These are phyloP conservation scores for Uloborus plumipes DNA, from an alignment of 2,888 invertebrate genomes.

Conservation along the genomic window DNA sequence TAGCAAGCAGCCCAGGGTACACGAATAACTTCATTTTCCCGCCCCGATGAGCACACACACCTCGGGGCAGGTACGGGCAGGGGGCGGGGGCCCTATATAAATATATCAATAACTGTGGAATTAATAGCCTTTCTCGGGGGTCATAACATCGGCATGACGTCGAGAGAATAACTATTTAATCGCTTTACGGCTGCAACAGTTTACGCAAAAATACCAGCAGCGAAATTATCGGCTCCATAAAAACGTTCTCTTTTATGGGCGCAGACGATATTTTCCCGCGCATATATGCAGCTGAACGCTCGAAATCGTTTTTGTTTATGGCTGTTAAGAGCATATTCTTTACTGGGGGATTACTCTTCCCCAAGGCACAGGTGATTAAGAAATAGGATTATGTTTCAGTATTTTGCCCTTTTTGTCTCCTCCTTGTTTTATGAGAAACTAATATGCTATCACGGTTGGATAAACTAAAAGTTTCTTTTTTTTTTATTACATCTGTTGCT, in stretches of 20 bases:
- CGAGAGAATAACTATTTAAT: conserved; percentile 59
- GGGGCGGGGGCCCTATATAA: conserved; percentile 20
- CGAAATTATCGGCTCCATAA: conserved; percentile 64
- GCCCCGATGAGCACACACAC: conserved; percentile 31
- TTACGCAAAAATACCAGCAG: conserved; percentile 63
- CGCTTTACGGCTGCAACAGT: conserved; percentile 64
- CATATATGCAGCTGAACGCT: conserved; percentile 54
- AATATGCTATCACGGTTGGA: conserved; percentile 59
- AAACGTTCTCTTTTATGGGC: conserved; percentile 57
- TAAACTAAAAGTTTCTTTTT: conserved; percentile 24
- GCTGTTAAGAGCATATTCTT: conserved; percentile 60
- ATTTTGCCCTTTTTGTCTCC: conserved; percentile 6
- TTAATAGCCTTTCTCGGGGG: conserved; percentile 48
- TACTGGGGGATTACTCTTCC: conserved; percentile 46
- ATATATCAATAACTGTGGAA: conserved; percentile 52
- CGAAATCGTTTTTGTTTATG: conserved; percentile 62
- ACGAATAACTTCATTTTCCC: conserved; percentile 59
- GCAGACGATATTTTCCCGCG: conserved; percentile 53
- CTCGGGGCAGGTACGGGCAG: conserved; percentile 3
- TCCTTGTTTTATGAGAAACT: conserved; percentile 49
- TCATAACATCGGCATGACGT: conserved; percentile 51
- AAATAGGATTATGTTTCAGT: conserved; percentile 54
- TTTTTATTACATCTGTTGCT: conserved; percentile 49
- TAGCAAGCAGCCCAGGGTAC: conserved; percentile 12
- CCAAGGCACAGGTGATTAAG: conserved; percentile 56